Evolutionary conservation across 37 sponge, comb jelly and placozoan species (phyloP).

Genomic region (Ianthella basta): DNA sequence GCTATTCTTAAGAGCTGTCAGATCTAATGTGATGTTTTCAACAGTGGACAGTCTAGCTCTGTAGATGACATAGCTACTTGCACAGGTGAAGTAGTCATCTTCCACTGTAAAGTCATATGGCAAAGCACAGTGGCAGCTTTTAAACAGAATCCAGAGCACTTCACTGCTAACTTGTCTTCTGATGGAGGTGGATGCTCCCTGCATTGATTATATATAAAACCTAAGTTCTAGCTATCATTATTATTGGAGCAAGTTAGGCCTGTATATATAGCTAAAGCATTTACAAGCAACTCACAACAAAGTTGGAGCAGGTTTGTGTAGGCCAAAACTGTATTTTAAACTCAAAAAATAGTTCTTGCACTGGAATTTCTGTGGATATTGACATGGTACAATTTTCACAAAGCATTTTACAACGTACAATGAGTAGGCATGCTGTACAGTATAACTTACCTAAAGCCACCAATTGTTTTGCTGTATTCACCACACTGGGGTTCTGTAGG

Average conservation of each 20-base stretch:
- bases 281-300: constrained; percentile 11
- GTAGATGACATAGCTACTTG: neutral
- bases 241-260: too few species aligned
- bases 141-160: neutral
- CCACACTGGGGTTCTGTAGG: neutral
- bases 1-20: neutral
- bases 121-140: neutral
- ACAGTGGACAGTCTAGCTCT: neutral
- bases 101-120: neutral
- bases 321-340: neutral
- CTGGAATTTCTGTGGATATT: too few species aligned
- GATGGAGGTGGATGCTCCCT: neutral
- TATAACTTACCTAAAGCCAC: neutral
- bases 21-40: neutral
- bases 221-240: neutral
- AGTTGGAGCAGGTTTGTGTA: neutral
- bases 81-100: neutral
- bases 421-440: too few species aligned
- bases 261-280: too few species aligned
- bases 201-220: too few species aligned
- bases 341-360: neutral
- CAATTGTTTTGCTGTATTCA: neutral
- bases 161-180: neutral
- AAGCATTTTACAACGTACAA: too few species aligned
- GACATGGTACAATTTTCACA: too few species aligned